Evolutionary conservation across 1,140 invertebrate species (phyloP).

Genomic region (Heliothis subflexa): DNA sequence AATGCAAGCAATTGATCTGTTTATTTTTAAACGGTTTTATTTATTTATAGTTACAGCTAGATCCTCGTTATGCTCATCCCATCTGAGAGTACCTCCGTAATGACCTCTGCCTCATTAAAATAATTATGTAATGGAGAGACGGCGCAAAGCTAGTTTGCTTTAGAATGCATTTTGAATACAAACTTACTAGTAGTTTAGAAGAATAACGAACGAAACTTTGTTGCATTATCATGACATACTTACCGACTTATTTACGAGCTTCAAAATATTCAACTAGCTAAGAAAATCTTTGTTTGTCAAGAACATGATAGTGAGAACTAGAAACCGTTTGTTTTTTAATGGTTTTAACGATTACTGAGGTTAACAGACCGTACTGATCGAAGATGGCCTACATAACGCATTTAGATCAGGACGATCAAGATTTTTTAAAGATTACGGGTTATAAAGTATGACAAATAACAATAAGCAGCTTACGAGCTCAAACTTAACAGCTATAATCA

Average conservation of each 20-base stretch:
- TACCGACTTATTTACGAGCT: not conserved
- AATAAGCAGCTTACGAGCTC: too few relatives aligned
- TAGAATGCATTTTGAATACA: slow-evolving; percentile 5
- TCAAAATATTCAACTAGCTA: too few relatives aligned
- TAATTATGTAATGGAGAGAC: slow-evolving; percentile 12
- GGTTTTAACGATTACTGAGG: too few relatives aligned
- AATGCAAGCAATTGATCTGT: not conserved
- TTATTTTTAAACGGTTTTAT: too few relatives aligned
- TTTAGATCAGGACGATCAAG: too few relatives aligned
- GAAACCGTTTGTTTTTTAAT: too few relatives aligned
- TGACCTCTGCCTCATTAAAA: slow-evolving; percentile 22
- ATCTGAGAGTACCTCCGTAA: not conserved
- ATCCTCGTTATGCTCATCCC: slow-evolving; percentile 8
- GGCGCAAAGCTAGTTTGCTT: not conserved
- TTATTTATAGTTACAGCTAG: not conserved
- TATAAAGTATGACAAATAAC: too few relatives aligned
- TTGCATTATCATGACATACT: not conserved
- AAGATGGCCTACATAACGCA: too few relatives aligned
- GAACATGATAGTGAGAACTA: too few relatives aligned
- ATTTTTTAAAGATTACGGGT: too few relatives aligned
- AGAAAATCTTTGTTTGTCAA: too few relatives aligned
- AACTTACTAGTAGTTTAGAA: not conserved
- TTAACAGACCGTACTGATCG: too few relatives aligned
- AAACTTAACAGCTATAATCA: not conserved
- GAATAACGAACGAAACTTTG: not conserved